Percentiles rank a stretch among this genome's conserved stretches.
Conservation (phyloP, 2,113 vertebrate genomes). For the Xyliphius kryptos region DNA sequence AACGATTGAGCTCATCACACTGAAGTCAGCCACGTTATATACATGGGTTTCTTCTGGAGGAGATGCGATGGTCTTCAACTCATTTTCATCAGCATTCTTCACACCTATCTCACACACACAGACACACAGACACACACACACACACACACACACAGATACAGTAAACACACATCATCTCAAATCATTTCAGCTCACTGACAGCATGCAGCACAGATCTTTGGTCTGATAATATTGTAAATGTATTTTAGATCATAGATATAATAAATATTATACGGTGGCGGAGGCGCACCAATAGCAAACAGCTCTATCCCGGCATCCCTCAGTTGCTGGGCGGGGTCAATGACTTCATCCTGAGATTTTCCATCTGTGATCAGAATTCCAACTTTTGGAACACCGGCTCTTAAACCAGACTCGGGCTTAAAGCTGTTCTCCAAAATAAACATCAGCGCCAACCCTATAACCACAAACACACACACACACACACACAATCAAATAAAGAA, state of each 20-base stretch:
- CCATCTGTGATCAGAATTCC: slow-evolving; percentile 97
- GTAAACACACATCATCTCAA: too few species aligned
- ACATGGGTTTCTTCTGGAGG: slow-evolving; percentile 83
- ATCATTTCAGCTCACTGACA: too few species aligned
- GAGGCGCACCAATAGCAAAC: slow-evolving; percentile 87
- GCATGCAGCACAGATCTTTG: too few species aligned
- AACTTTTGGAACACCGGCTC: slow-evolving; percentile 83
- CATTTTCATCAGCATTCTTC: slow-evolving; percentile 90
- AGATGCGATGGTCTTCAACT: slow-evolving; percentile 86
- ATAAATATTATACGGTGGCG: too few species aligned
- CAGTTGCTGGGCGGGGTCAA: slow-evolving; percentile 79
- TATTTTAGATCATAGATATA: too few species aligned
- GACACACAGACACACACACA: slow-evolving; percentile 13
- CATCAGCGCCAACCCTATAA: slow-evolving; percentile 84
- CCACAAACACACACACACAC: slow-evolving; percentile 20
- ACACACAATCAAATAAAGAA: neutral
- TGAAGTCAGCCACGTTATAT: slow-evolving; percentile 93
- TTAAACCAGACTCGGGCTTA: slow-evolving; percentile 82
- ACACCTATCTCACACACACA: slow-evolving; percentile 69
- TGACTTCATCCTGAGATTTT: slow-evolving; percentile 94
- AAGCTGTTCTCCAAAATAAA: slow-evolving; percentile 95
- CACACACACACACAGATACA: neutral
- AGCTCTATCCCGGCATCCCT: slow-evolving; percentile 87
- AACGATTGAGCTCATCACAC: slow-evolving; percentile 88
- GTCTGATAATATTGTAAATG: too few species aligned